A percentile compares a stretch with the other conserved stretches of the same genome.
Evolutionary conservation across 2,888 invertebrate species (phyloP).

Genomic region (Euplagia quadripunctaria): DNA sequence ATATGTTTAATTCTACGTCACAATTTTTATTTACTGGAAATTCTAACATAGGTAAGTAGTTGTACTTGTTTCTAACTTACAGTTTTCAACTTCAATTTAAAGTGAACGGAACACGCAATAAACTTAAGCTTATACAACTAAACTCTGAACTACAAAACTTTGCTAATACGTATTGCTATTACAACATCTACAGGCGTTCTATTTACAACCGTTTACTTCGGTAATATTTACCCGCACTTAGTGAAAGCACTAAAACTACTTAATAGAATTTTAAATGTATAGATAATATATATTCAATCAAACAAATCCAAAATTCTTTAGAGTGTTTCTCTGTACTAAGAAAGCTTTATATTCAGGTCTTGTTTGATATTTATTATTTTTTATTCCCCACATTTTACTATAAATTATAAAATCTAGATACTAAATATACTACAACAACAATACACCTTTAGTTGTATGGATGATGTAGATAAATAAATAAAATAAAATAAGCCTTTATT

Average conservation of each 20-base stretch:
- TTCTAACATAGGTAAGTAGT: neutral
- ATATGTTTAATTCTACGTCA: neutral
- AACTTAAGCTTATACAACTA: conserved; percentile 42
- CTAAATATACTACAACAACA: neutral
- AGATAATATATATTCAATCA: neutral
- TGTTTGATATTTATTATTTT: neutral
- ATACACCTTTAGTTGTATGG: no score
- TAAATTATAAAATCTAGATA: no score
- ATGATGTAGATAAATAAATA: no score
- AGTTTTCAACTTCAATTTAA: conserved; percentile 28
- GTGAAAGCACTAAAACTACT: neutral
- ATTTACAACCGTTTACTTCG: conserved; percentile 24
- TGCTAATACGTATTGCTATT: conserved; percentile 54
- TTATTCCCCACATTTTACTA: no score
- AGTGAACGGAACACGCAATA: conserved; percentile 33
- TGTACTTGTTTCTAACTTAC: conserved; percentile 28
- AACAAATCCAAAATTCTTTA: neutral
- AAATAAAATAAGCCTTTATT: no score
- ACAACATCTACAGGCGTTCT: conserved; percentile 55
- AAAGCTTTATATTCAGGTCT: neutral
- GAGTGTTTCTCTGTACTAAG: no score
- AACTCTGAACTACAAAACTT: conserved; percentile 49
- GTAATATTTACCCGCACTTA: neutral
- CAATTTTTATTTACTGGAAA: neutral
- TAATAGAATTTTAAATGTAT: neutral